Evolutionary conservation across 2,797 vertebrate species (phyloP).

Genomic region (Limnodromus scolopaceus): DNA sequence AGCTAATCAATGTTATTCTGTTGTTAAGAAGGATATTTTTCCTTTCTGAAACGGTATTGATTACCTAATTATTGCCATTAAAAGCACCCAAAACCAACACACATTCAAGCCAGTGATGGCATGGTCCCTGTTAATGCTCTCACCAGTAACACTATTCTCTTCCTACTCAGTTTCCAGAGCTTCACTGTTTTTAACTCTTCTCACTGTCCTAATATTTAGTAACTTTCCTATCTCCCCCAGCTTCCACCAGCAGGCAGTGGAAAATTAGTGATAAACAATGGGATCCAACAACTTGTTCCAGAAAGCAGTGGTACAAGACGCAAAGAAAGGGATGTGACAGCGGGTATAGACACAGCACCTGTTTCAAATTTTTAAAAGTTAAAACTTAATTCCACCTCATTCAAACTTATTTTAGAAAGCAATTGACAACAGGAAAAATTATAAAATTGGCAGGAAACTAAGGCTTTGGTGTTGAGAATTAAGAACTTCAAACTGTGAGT

Average conservation of each 20-base stretch:
- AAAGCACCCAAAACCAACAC: slow-evolving; percentile 25
- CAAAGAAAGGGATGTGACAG: background rate
- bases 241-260: background rate
- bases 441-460: slow-evolving; percentile 42
- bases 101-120: background rate
- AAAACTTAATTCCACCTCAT: slow-evolving; percentile 15
- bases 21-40: slow-evolving; percentile 58
- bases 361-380: background rate
- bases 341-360: background rate
- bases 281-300: background rate
- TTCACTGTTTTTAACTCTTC: background rate
- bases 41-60: slow-evolving; percentile 62
- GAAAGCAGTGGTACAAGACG: background rate
- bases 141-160: background rate
- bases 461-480: background rate
- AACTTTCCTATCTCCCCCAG: background rate
- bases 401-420: slow-evolving; percentile 47
- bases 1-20: slow-evolving; percentile 59
- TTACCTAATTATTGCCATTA: slow-evolving; percentile 62
- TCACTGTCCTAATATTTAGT: background rate
- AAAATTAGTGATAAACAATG: background rate
- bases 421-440: slow-evolving; percentile 23
- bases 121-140: background rate
- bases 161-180: background rate
- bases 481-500: slow-evolving; percentile 29